Evolutionary conservation across 1,140 invertebrate species (phyloP).

Genomic region (Dufourea novaeangliae): DNA sequence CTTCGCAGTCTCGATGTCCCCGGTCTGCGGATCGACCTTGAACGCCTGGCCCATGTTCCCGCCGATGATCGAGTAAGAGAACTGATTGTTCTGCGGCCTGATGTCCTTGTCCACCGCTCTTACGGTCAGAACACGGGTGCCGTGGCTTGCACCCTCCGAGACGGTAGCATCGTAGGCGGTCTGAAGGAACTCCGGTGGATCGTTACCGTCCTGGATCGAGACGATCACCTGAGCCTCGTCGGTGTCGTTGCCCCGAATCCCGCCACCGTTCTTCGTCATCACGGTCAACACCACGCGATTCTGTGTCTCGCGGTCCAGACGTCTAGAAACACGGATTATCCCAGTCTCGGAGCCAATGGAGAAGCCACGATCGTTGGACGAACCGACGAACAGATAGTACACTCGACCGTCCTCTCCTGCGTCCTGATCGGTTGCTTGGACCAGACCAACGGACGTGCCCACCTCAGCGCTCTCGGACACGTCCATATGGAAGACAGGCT

Average conservation of each 20-base stretch:
- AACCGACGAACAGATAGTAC: constrained; percentile 95
- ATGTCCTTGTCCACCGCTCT: constrained; percentile 96
- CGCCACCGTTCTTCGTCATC: constrained; percentile 96
- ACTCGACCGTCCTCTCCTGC: constrained; percentile 95
- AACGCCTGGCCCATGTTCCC: constrained; percentile 93
- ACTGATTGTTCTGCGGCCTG: constrained; percentile 94
- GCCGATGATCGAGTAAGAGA: constrained; percentile 93
- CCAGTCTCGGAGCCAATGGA: constrained; percentile 92
- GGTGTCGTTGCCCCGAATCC: constrained; percentile 96
- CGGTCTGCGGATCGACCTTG: constrained; percentile 93
- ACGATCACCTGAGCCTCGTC: constrained; percentile 97
- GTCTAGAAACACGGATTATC: constrained; percentile 90
- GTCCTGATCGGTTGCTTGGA: constrained; percentile 96
- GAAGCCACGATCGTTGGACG: constrained; percentile 96
- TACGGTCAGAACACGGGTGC: constrained; percentile 89
- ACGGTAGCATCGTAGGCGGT: constrained; percentile 88
- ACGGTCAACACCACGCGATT: constrained; percentile 94
- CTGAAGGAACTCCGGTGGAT: constrained; percentile 94
- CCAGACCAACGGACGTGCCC: constrained; percentile 91
- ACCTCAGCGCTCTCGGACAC: constrained; percentile 95
- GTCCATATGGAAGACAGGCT: constrained; percentile 95
- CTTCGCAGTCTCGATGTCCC: constrained; percentile 89
- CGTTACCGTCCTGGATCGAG: constrained; percentile 96
- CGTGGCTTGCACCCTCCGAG: constrained; percentile 88
- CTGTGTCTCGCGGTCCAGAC: constrained; percentile 94